Evolutionary conservation across 2,113 vertebrate genomes (phyloP), one percentile per base, ranked within the genome.

Genomic region (Marcusenius ussheri): DNA sequence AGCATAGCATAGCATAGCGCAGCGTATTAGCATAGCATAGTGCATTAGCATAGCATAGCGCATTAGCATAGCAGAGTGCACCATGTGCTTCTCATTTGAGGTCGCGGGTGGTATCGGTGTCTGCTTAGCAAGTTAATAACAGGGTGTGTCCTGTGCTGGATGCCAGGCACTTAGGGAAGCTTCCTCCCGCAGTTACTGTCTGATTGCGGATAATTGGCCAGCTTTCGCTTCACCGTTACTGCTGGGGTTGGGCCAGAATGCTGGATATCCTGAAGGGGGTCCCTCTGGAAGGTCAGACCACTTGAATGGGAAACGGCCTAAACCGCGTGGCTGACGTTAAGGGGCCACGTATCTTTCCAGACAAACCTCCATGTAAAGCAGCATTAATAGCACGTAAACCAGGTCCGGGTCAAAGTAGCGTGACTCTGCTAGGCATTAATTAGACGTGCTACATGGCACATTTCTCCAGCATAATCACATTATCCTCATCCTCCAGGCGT

Each of bases 281-380:
- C 93, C 91, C 90, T 90, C 19, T 80, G 86, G 93, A 91, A 93
- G 90, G 91, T 93, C 90, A 94, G 92, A 93, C 58, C 92, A 92
- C 49, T 88, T 89, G 93, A 93, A 94, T 35, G 93, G 93, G 92
- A 93, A 93, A 94, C 92, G 95, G 95, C 93, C 94, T 95, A 94
- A 96, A 96, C 93, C 94, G 95, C 94, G 93, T 94, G 95, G 94
- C 95, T 96, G 95, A 93, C 96, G 93, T 96, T 95, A 95, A 93
- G 93, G 96, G 58, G 93, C 5, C 93, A 93, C 93, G 95, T 95
- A 95, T 95, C 92, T 92, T 91, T 94, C 90, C 93, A 93, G 94
- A 95, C 93, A 95, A 95, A 93, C 93, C 91, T 93, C 95, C 91
- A 21, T 10, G n/a, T 3, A 35, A 39, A 87, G 50, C 47, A 39